Evolutionary conservation across 2,797 vertebrate genomes (phyloP).

Genomic region (Siniperca scherzeri): DNA sequence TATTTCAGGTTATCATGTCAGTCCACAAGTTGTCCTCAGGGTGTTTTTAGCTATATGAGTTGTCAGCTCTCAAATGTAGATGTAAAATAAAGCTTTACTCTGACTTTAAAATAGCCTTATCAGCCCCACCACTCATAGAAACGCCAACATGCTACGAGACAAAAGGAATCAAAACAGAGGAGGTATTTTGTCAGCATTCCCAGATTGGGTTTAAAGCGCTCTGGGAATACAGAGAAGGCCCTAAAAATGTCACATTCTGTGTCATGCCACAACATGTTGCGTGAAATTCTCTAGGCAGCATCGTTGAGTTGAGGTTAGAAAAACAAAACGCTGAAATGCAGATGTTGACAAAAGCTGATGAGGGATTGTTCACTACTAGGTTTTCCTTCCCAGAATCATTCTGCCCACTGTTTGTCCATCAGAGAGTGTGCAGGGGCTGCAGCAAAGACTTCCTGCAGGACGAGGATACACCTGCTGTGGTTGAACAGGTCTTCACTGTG

Average conservation of each 20-base stretch:
- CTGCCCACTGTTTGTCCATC: constrained; percentile 57
- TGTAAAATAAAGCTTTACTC: constrained; percentile 27
- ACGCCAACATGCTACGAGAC: constrained; percentile 27
- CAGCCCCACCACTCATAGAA: constrained; percentile 20
- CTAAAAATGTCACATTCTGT: constrained; percentile 57
- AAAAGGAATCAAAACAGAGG: constrained; percentile 40
- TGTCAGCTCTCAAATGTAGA: constrained; percentile 29
- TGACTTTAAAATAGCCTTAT: constrained; percentile 49
- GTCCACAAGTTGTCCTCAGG: constrained; percentile 11
- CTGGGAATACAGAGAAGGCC: constrained; percentile 31
- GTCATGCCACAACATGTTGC: constrained; percentile 33
- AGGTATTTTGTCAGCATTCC: constrained; percentile 61
- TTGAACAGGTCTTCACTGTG: constrained; percentile 51
- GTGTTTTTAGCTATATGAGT: constrained; percentile 12
- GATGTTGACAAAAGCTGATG: constrained; percentile 63
- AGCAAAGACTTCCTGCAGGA: constrained; percentile 66
- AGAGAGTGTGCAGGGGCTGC: constrained; percentile 47
- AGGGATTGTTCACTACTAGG: constrained; percentile 26
- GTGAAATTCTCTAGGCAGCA: constrained; percentile 47
- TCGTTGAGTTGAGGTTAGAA: neutral
- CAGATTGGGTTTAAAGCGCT: constrained; percentile 52
- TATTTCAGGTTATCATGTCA: constrained; percentile 20
- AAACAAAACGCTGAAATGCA: constrained; percentile 18
- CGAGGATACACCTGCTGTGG: constrained; percentile 82
- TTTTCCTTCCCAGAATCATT: constrained; percentile 52